Percentiles rank a stretch among this genome's conserved stretches.
Conservation (phyloP, 2,113 vertebrate genomes). For the Ctenodactylus gundi region DNA sequence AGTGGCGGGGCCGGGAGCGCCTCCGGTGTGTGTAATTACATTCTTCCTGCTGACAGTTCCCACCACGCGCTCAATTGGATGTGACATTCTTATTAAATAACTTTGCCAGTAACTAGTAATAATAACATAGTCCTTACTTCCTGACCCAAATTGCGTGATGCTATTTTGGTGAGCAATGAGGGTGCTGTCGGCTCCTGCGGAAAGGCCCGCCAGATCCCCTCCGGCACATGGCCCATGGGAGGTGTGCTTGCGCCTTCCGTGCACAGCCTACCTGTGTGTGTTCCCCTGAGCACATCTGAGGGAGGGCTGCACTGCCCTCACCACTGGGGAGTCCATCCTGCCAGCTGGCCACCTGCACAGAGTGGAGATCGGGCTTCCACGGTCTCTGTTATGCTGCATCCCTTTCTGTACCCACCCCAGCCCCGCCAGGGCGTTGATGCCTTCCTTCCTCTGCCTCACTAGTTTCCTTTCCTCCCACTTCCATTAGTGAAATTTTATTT, state of each 20-base stretch:
- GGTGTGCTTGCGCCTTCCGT: not conserved
- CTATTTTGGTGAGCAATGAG: slow-evolving; percentile 62
- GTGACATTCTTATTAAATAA: slow-evolving; percentile 81
- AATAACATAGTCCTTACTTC: slow-evolving; percentile 73
- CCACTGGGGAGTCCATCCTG: not conserved
- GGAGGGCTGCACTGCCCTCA: not conserved
- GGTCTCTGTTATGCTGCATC: not conserved
- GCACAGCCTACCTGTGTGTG: not conserved
- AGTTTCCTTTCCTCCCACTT: not conserved
- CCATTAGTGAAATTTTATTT: not conserved
- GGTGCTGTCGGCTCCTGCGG: not conserved
- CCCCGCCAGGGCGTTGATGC: not conserved
- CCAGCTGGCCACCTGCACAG: no score
- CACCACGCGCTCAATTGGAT: slow-evolving; percentile 72
- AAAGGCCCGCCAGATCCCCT: not conserved
- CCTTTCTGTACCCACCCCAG: not conserved
- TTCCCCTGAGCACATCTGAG: accelerated
- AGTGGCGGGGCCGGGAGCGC: not conserved
- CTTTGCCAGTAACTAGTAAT: slow-evolving; percentile 77
- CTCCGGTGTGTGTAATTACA: slow-evolving; percentile 72
- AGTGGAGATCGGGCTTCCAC: not conserved
- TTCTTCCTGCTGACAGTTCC: slow-evolving; percentile 73
- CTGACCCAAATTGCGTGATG: slow-evolving; percentile 73
- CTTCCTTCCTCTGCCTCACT: not conserved
- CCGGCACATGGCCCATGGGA: not conserved